A percentile compares a stretch with the other conserved stretches of the same genome.
These are phyloP conservation scores for Apamea monoglypha DNA, from an alignment of 2,888 invertebrate genomes.

Conservation along the genomic window DNA sequence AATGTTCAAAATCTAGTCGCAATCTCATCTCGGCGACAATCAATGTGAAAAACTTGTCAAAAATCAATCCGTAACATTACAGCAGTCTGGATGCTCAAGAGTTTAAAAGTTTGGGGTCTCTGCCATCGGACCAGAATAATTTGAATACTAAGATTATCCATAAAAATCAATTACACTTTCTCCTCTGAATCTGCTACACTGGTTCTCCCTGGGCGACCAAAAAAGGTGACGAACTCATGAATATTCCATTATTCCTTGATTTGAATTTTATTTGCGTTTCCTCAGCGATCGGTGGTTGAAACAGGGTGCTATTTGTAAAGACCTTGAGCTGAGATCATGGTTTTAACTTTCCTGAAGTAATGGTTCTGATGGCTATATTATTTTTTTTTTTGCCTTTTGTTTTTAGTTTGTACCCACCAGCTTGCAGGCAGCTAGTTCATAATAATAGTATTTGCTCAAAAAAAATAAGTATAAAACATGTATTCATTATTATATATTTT, in stretches of 20 bases:
- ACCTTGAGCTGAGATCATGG: neutral
- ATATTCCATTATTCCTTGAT: conserved; percentile 57
- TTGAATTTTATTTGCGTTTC: conserved; percentile 57
- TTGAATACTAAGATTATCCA: conserved; percentile 30
- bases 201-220: conserved; percentile 33
- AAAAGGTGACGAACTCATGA: conserved; percentile 58
- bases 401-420: neutral
- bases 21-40: neutral
- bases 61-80: neutral
- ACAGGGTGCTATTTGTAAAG: conserved; percentile 24
- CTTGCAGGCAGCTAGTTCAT: neutral
- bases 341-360: conserved; percentile 11
- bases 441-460: neutral
- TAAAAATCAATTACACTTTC: conserved; percentile 37
- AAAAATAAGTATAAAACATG: neutral
- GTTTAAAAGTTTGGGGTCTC: conserved; percentile 17
- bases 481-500: no score
- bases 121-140: conserved; percentile 4
- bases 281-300: conserved; percentile 20
- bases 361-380: neutral
- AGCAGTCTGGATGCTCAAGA: neutral
- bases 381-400: no score
- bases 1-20: neutral
- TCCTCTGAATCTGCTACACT: conserved; percentile 53
- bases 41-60: neutral